Conservation (phyloP, 2,888 invertebrate genomes). For the Tipula helvola region DNA sequence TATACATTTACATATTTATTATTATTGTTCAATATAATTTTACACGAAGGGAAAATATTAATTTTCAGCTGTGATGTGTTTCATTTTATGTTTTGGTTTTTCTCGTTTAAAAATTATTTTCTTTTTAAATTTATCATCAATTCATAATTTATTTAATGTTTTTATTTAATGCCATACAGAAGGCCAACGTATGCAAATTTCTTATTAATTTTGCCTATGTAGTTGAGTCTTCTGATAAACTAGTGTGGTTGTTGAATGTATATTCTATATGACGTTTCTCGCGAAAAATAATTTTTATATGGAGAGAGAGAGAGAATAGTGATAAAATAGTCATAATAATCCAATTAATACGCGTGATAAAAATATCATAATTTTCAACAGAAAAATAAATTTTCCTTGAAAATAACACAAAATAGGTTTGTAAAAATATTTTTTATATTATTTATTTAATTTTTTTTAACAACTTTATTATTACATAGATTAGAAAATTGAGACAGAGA, state of each 20-base stretch:
- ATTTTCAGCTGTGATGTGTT: conserved; percentile 6
- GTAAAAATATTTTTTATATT: neutral
- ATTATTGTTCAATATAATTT: neutral
- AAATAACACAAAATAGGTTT: neutral
- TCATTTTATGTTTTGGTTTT: neutral
- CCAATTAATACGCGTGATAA: neutral
- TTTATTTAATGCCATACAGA: neutral
- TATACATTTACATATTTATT: conserved; percentile 5
- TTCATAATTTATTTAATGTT: neutral
- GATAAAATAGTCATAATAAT: neutral
- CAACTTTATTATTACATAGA: neutral
- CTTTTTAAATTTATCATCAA: neutral
- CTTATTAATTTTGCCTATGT: conserved; percentile 1
- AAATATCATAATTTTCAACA: conserved; percentile 4
- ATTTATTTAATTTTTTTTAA: neutral
- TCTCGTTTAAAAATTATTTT: neutral
- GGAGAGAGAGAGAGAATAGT: neutral
- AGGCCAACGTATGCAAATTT: conserved; percentile 10
- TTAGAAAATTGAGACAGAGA: neutral
- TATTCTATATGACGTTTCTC: neutral
- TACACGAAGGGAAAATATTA: neutral
- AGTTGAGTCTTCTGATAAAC: neutral
- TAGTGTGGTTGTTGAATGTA: neutral
- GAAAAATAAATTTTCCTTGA: neutral
- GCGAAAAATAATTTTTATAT: neutral